Percentiles rank a stretch among this genome's conserved stretches.
phyloP scores from a whole-genome alignment of 2,888 invertebrate genomes.

The Cephus nigrinus region DNA sequence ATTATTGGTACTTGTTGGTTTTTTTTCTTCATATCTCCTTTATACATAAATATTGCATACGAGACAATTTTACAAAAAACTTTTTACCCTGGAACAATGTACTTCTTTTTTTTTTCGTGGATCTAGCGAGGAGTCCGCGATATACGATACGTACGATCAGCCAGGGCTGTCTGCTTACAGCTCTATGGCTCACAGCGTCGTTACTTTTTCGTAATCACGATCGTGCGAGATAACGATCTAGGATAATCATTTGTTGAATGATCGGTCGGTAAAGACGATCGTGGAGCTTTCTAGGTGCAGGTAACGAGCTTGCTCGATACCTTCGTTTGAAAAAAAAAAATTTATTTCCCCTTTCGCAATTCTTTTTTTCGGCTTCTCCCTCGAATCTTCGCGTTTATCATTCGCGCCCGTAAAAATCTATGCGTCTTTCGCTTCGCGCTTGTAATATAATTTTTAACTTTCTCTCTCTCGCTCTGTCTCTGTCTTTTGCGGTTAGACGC shows the following conservation, averaged over 20 bases:
- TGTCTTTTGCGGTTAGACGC: conserved; percentile 22
- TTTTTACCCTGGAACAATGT: conserved; percentile 60
- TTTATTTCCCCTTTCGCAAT: conserved; percentile 15
- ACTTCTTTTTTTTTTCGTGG: conserved; percentile 35
- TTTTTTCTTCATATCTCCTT: conserved; percentile 21
- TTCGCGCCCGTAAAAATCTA: background rate
- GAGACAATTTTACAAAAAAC: conserved; percentile 54
- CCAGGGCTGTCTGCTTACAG: background rate
- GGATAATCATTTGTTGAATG: background rate
- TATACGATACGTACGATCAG: background rate
- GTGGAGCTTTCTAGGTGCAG: background rate
- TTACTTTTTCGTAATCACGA: background rate
- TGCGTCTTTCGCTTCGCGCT: background rate
- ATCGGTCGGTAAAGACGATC: background rate
- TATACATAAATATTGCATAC: conserved; percentile 57
- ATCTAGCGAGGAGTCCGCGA: background rate
- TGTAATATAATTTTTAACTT: conserved; percentile 11
- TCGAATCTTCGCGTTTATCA: background rate
- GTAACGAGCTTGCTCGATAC: background rate
- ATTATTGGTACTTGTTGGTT: background rate
- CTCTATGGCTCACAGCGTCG: background rate
- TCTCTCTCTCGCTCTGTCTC: conserved; percentile 8
- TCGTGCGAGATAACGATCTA: background rate
- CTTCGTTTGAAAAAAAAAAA: conserved; percentile 1
- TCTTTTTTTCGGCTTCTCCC: background rate